Evolutionary conservation across 2,888 invertebrate genomes (phyloP).

Genomic region (Geotrupes spiniger): DNA sequence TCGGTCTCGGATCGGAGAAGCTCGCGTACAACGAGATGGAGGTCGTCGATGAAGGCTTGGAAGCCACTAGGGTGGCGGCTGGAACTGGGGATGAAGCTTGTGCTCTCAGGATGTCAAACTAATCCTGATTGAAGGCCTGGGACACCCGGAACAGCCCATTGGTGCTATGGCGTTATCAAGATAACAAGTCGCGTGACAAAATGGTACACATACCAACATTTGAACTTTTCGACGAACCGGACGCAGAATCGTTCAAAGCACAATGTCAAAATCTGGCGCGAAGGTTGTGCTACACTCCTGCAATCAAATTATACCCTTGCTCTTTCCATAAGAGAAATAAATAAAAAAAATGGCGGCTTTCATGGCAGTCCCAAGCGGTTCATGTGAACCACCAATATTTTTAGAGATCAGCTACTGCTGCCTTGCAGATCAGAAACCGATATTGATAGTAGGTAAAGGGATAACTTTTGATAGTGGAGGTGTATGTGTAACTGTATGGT

Average conservation of each 20-base stretch:
- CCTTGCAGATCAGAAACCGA: conserved; percentile 52
- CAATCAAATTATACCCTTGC: conserved; percentile 74
- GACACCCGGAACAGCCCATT: conserved; percentile 59
- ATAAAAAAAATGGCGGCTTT: conserved; percentile 63
- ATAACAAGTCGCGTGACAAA: conserved; percentile 54
- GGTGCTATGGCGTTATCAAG: conserved; percentile 62
- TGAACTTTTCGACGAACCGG: conserved; percentile 55
- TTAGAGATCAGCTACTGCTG: conserved; percentile 62
- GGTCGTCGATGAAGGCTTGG: conserved; percentile 65
- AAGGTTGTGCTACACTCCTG: conserved; percentile 70
- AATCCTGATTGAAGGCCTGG: conserved; percentile 60
- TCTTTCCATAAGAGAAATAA: conserved; percentile 64
- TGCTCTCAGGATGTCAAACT: conserved; percentile 51
- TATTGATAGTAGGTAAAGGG: conserved; percentile 66
- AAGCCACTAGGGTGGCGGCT: conserved; percentile 66
- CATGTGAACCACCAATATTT: conserved; percentile 63
- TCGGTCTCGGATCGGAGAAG: conserved; percentile 63
- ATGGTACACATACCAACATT: conserved; percentile 52
- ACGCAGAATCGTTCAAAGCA: conserved; percentile 60
- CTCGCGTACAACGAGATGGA: conserved; percentile 63
- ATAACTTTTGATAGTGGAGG: conserved; percentile 59
- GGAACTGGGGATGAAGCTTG: conserved; percentile 55
- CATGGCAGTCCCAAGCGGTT: conserved; percentile 66
- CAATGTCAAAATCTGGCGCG: conserved; percentile 72
- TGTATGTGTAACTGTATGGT: conserved; percentile 45